Evolutionary conservation across 1,140 invertebrate species (phyloP).

Genomic region (Dufourea novaeangliae): DNA sequence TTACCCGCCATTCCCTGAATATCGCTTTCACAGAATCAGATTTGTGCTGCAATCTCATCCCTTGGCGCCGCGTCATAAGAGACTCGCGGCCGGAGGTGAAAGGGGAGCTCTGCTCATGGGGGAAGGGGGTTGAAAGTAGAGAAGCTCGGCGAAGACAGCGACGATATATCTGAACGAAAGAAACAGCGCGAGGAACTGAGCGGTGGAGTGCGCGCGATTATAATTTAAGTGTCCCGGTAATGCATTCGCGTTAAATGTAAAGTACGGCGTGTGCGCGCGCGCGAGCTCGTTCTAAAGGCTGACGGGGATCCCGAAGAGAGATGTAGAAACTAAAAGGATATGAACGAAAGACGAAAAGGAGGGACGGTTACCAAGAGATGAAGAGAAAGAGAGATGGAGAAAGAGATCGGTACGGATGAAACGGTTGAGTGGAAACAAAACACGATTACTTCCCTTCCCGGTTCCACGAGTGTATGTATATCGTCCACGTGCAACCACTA

Average conservation of each 20-base stretch:
- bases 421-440: conserved; percentile 36
- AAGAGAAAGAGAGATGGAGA: too few species aligned
- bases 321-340: neutral
- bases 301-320: neutral
- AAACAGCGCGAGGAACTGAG: neutral
- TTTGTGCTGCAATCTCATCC: conserved; percentile 13
- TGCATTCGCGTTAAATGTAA: conserved; percentile 40
- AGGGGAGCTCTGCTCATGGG: neutral
- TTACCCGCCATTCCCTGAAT: conserved; percentile 17
- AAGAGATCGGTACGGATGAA: neutral
- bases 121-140: neutral
- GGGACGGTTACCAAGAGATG: conserved; percentile 3
- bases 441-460: conserved; percentile 35
- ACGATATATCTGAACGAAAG: conserved; percentile 1
- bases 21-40: conserved; percentile 35
- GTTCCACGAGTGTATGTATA: neutral
- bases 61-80: conserved; percentile 8
- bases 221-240: conserved; percentile 56
- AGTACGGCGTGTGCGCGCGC: neutral
- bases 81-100: neutral
- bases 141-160: conserved; percentile 8
- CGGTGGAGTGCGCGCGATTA: conserved; percentile 22
- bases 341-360: neutral
- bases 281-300: conserved; percentile 16
- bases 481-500: conserved; percentile 14